Conservation (phyloP, 2,888 invertebrate species). For the Kuschelorhynchus macadamiae region DNA sequence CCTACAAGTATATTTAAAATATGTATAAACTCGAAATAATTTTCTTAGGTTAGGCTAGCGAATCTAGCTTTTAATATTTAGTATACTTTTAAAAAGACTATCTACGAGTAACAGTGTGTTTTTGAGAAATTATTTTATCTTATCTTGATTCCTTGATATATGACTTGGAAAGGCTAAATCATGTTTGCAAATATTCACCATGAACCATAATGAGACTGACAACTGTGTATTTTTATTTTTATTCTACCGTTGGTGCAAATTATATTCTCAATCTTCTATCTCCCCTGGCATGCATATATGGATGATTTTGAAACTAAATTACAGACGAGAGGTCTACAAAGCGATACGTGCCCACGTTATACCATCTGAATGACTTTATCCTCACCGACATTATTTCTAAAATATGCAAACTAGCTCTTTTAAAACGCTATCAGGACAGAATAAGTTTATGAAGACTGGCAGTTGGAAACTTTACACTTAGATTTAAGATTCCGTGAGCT, state of each 20-base stretch:
- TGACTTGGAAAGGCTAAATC: too few relatives aligned
- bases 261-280: slow-evolving; percentile 12
- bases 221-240: too few relatives aligned
- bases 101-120: too few relatives aligned
- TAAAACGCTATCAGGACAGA: slow-evolving; percentile 30
- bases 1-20: too few relatives aligned
- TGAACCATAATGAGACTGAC: too few relatives aligned
- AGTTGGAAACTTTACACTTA: slow-evolving; percentile 17
- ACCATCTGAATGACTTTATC: slow-evolving; percentile 58
- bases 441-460: slow-evolving; percentile 12
- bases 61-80: too few relatives aligned
- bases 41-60: too few relatives aligned
- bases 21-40: too few relatives aligned
- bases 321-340: slow-evolving; percentile 58
- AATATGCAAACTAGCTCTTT: slow-evolving; percentile 39
- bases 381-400: slow-evolving; percentile 52
- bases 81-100: too few relatives aligned
- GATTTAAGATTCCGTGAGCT: neutral
- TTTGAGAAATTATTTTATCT: too few relatives aligned
- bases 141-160: too few relatives aligned
- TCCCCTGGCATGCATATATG: slow-evolving; percentile 63
- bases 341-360: slow-evolving; percentile 52
- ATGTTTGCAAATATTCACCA: too few relatives aligned
- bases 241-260: slow-evolving; percentile 23
- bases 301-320: slow-evolving; percentile 68